Evolutionary conservation across 2,888 invertebrate species (phyloP).

Genomic region (Leptinotarsa rubiginosa): DNA sequence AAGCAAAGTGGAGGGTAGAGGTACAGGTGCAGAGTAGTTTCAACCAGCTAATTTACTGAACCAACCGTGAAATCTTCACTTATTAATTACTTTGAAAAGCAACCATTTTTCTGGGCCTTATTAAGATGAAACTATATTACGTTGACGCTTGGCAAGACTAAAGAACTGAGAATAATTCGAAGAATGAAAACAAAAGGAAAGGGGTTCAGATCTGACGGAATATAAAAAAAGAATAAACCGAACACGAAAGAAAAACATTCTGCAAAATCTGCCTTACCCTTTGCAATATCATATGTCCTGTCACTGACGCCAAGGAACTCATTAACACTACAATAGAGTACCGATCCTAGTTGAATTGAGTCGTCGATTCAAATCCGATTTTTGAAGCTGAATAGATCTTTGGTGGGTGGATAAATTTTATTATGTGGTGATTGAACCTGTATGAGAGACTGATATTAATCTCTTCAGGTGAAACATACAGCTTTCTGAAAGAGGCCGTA

Average conservation of each 20-base stretch:
- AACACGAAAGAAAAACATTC: background rate
- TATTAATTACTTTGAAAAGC: no score
- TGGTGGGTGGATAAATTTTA: constrained; percentile 46
- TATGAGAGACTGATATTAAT: constrained; percentile 49
- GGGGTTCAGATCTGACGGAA: no score
- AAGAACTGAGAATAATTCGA: no score
- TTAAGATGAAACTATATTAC: no score
- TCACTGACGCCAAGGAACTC: constrained; percentile 39
- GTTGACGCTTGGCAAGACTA: no score
- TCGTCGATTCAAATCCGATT: constrained; percentile 45
- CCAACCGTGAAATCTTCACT: no score
- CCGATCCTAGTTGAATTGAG: constrained; percentile 50
- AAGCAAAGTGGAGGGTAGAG: no score
- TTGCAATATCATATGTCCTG: constrained; percentile 4
- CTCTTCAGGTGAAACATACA: constrained; percentile 47
- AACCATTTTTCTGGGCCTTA: no score
- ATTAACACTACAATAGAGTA: constrained; percentile 51
- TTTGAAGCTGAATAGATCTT: constrained; percentile 31
- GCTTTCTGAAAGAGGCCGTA: constrained; percentile 45
- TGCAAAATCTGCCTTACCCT: background rate
- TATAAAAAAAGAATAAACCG: background rate
- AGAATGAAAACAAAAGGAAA: no score
- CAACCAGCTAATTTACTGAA: no score
- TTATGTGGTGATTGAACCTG: constrained; percentile 54
- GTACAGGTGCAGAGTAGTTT: no score